Conservation (phyloP, 1,140 invertebrate genomes). For the Pararge aegeria region DNA sequence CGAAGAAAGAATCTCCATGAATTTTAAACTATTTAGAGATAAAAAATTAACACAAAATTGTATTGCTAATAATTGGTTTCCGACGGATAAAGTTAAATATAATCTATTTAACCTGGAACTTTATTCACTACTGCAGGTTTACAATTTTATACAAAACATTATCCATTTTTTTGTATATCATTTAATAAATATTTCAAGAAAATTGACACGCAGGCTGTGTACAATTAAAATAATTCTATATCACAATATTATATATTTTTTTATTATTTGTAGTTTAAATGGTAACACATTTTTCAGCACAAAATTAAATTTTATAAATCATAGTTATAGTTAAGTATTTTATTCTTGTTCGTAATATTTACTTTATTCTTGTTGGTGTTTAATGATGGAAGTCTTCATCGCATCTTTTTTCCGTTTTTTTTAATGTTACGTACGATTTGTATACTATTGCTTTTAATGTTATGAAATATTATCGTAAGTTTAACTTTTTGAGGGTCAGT, state of each 20-base stretch:
- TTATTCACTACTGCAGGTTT: background rate
- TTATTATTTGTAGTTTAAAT: conserved; percentile 6
- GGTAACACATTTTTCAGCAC: conserved; percentile 19
- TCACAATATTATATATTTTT: background rate
- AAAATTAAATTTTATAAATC: conserved; percentile 20
- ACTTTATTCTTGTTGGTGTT: conserved; percentile 46
- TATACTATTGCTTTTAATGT: conserved; percentile 47
- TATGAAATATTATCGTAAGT: conserved; percentile 22
- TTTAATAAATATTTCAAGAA: background rate
- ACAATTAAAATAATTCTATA: background rate
- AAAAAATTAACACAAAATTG: too few relatives aligned
- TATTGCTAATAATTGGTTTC: too few relatives aligned
- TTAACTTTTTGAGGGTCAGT: conserved; percentile 8
- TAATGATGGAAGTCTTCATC: conserved; percentile 32
- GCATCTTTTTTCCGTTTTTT: conserved; percentile 31
- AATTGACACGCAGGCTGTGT: conserved; percentile 8
- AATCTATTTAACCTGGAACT: background rate
- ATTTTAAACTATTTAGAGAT: background rate
- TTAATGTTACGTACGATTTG: conserved; percentile 41
- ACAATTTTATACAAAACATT: background rate
- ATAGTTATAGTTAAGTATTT: conserved; percentile 17
- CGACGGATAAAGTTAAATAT: too few relatives aligned
- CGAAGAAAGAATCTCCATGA: background rate
- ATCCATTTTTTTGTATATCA: background rate
- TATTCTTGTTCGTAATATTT: conserved; percentile 15